A percentile compares a stretch with the other conserved stretches of the same genome.
phyloP scores from a whole-genome alignment of 2,888 invertebrate species.

The Dasysyrphus albostriatus region DNA sequence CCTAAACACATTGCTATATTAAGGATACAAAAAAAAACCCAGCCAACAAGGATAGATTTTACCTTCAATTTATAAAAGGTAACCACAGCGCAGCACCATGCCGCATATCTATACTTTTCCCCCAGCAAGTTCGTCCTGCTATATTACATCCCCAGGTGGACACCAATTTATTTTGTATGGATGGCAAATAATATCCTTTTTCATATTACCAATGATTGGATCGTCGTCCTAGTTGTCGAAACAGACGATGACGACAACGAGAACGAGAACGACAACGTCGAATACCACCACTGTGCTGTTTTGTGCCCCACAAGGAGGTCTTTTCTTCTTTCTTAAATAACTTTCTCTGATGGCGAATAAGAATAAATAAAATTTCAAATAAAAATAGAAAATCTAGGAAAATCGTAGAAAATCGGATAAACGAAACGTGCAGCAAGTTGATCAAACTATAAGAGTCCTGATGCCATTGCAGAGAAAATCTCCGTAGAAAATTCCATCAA shows the following conservation, averaged over 20 bases:
- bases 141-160: constrained; percentile 67
- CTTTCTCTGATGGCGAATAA: constrained; percentile 35
- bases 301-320: constrained; percentile 14
- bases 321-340: constrained; percentile 40
- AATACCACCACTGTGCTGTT: constrained; percentile 23
- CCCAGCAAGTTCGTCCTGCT: constrained; percentile 30
- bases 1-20: constrained; percentile 27
- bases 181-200: constrained; percentile 74
- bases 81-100: constrained; percentile 50
- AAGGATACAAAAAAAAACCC: constrained; percentile 11
- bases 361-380: constrained; percentile 41
- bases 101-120: constrained; percentile 1
- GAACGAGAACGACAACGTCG: background rate
- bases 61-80: constrained; percentile 74
- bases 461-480: constrained; percentile 45
- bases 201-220: constrained; percentile 75
- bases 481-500: constrained; percentile 72
- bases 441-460: constrained; percentile 53
- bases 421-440: constrained; percentile 71
- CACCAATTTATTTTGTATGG: constrained; percentile 73
- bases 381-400: constrained; percentile 46
- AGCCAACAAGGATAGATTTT: constrained; percentile 37
- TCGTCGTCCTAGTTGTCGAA: constrained; percentile 45
- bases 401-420: constrained; percentile 62
- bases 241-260: background rate